phyloP scores from a whole-genome alignment of 2,113 vertebrate species.

The Myanophis thanlyinensis region DNA sequence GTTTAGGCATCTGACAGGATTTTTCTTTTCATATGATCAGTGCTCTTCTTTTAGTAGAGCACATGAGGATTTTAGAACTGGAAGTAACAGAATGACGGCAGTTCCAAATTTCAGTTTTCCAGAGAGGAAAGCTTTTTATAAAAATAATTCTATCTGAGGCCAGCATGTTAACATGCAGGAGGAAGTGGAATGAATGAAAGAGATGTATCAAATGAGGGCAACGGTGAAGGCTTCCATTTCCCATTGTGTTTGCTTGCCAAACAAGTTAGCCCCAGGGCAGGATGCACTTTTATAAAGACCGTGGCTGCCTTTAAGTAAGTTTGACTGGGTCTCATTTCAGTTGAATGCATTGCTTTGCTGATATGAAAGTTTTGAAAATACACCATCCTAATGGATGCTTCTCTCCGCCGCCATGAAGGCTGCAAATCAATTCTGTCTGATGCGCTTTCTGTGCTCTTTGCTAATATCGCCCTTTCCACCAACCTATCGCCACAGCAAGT shows the following conservation, averaged over 20 bases:
- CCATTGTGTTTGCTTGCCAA: conserved; percentile 15
- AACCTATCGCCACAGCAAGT: conserved; percentile 67
- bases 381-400: conserved; percentile 77
- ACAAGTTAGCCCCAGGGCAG: background rate
- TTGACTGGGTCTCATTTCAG: conserved; percentile 70
- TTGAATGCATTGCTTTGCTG: conserved; percentile 68
- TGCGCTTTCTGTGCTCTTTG: conserved; percentile 59
- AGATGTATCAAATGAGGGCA: background rate
- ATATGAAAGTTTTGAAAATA: conserved; percentile 72
- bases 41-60: background rate
- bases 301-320: conserved; percentile 56
- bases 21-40: background rate
- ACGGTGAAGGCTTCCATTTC: background rate
- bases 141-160: background rate
- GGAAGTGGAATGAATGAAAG: background rate
- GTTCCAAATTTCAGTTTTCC: conserved; percentile 4
- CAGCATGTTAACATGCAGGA: background rate
- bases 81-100: background rate
- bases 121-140: background rate
- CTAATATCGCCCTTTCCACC: conserved; percentile 63
- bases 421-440: conserved; percentile 68
- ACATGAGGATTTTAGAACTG: background rate
- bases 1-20: background rate
- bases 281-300: conserved; percentile 15
- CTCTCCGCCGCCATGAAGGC: conserved; percentile 44